Conservation (phyloP, 1,140 invertebrate genomes). For the Dendroctonus valens region DNA sequence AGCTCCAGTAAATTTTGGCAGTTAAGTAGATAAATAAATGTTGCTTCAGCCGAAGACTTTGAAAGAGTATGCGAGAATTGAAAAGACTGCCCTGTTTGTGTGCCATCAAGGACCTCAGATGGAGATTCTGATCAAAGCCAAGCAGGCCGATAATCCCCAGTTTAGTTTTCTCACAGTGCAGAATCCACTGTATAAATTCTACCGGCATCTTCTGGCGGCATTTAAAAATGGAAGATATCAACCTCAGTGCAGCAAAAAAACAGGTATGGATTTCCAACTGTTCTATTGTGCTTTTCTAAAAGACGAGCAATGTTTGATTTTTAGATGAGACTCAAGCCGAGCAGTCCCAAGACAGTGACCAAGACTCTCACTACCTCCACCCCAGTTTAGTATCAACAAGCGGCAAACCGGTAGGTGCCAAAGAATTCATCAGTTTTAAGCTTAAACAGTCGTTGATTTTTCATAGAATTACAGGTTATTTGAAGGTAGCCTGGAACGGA, state of each 20-base stretch:
- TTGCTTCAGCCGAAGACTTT: slow-evolving; percentile 79
- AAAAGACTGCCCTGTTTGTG: slow-evolving; percentile 95
- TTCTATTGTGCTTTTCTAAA: not conserved
- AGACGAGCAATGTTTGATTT: not conserved
- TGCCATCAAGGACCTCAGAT: slow-evolving; percentile 92
- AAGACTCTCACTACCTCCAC: slow-evolving; percentile 74
- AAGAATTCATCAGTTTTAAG: slow-evolving; percentile 17
- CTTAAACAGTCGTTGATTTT: slow-evolving; percentile 5
- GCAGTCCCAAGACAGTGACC: slow-evolving; percentile 29
- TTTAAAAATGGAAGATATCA: slow-evolving; percentile 80
- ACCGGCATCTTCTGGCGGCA: slow-evolving; percentile 76
- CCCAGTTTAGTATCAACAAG: slow-evolving; percentile 66
- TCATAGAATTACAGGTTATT: slow-evolving; percentile 7
- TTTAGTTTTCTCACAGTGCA: slow-evolving; percentile 93
- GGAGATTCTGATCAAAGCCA: slow-evolving; percentile 97
- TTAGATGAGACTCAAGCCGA: slow-evolving; percentile 7
- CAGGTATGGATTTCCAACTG: slow-evolving; percentile 26
- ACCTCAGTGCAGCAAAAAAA: slow-evolving; percentile 37
- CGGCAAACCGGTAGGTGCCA: slow-evolving; percentile 58
- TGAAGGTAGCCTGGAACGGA: too few relatives aligned
- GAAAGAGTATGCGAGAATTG: slow-evolving; percentile 92
- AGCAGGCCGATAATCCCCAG: slow-evolving; percentile 90
- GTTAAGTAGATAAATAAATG: not conserved
- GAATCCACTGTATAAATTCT: slow-evolving; percentile 83
- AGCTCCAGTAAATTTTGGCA: not conserved